A percentile compares a stretch with the other conserved stretches of the same genome.
phyloP scores from a whole-genome alignment of 1,140 invertebrate genomes.

The Arctopsyche grandis region DNA sequence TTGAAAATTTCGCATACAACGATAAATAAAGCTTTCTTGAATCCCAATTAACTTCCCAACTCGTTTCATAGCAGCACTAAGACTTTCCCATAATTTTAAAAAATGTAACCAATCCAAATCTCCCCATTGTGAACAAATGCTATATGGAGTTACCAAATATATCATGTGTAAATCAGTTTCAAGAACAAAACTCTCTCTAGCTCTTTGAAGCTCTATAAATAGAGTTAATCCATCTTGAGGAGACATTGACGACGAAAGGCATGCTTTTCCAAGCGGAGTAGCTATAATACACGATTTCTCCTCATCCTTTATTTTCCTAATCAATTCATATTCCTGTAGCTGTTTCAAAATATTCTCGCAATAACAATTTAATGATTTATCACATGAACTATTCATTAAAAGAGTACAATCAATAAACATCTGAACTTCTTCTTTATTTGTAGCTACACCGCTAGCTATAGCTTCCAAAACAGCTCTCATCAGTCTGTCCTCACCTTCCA shows the following conservation, averaged over 20 bases:
- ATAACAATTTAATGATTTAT: slow-evolving; percentile 54
- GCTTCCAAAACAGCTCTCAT: slow-evolving; percentile 80
- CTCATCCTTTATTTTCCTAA: slow-evolving; percentile 66
- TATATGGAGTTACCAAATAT: slow-evolving; percentile 91
- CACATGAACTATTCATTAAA: slow-evolving; percentile 56
- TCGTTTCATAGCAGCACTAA: slow-evolving; percentile 81
- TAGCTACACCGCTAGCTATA: slow-evolving; percentile 87
- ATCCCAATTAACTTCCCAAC: slow-evolving; percentile 94
- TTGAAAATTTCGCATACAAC: slow-evolving; percentile 77
- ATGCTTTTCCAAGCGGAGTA: slow-evolving; percentile 90
- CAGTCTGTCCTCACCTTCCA: slow-evolving; percentile 75
- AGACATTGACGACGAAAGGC: slow-evolving; percentile 90
- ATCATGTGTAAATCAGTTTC: slow-evolving; percentile 96
- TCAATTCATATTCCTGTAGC: slow-evolving; percentile 69
- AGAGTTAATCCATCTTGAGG: slow-evolving; percentile 90
- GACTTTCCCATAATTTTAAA: slow-evolving; percentile 84
- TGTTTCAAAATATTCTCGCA: slow-evolving; percentile 61
- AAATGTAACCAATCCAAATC: slow-evolving; percentile 91
- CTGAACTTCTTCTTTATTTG: slow-evolving; percentile 76
- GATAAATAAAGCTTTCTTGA: slow-evolving; percentile 87
- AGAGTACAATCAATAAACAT: slow-evolving; percentile 87
- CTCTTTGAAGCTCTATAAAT: slow-evolving; percentile 91
- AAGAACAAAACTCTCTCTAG: slow-evolving; percentile 88
- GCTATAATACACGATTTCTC: slow-evolving; percentile 73
- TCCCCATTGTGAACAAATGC: slow-evolving; percentile 79